Conservation (phyloP, 2,888 invertebrate species). For the Encarsia formosa region DNA sequence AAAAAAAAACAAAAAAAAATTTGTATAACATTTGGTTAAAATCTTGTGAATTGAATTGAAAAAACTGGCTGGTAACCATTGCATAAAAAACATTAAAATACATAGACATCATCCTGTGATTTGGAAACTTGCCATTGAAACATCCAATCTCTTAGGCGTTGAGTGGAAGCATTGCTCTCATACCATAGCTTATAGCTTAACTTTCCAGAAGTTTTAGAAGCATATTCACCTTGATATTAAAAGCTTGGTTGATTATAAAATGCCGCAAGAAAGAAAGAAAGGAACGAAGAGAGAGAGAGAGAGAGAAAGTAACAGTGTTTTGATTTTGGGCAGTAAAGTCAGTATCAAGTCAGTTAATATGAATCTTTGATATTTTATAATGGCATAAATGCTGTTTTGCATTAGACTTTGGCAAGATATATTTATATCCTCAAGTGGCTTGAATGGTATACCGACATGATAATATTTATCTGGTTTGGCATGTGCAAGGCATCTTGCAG, state of each 20-base stretch:
- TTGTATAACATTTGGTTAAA: too few relatives aligned
- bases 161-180: conserved; percentile 8
- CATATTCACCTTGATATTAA: not conserved
- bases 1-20: too few relatives aligned
- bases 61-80: not conserved
- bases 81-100: conserved; percentile 20
- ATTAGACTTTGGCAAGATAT: conserved; percentile 30
- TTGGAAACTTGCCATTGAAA: conserved; percentile 38
- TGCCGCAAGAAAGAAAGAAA: too few relatives aligned
- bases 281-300: too few relatives aligned
- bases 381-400: conserved; percentile 16
- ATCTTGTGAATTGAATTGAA: too few relatives aligned
- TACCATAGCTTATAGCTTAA: conserved; percentile 4
- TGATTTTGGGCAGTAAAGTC: too few relatives aligned
- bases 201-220: conserved; percentile 9
- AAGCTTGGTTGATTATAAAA: not conserved
- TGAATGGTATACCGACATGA: conserved; percentile 31
- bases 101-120: conserved; percentile 33
- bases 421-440: conserved; percentile 41
- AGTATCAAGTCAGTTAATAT: too few relatives aligned
- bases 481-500: conserved; percentile 11
- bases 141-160: conserved; percentile 26
- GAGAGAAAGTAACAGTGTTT: too few relatives aligned
- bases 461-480: conserved; percentile 37
- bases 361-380: conserved; percentile 16